A percentile compares a stretch with the other conserved stretches of the same genome.
These are phyloP conservation scores for Lasioglossum zephyrum DNA, from an alignment of 2,888 invertebrate genomes.

Conservation along the genomic window DNA sequence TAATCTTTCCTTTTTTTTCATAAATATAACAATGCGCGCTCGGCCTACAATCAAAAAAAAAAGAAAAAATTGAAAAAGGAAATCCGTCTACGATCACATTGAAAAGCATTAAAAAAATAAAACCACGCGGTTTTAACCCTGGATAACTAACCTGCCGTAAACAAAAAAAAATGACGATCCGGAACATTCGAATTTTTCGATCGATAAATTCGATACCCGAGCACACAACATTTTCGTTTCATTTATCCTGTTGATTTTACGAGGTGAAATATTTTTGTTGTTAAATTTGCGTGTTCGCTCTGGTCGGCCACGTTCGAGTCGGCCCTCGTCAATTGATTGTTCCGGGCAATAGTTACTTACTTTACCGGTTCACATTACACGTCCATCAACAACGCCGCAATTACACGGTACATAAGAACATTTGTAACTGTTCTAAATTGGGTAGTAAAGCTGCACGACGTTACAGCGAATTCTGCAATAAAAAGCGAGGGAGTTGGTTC, in stretches of 20 bases:
- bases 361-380: not conserved
- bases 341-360: not conserved
- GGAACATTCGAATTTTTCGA: not conserved
- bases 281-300: not conserved
- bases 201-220: not conserved
- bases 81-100: not conserved
- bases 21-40: not conserved
- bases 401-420: not conserved
- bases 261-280: not conserved
- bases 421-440: not conserved
- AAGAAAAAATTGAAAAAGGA: not conserved
- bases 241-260: not conserved
- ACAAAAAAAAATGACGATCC: not conserved
- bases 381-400: not conserved
- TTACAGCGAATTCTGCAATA: not conserved
- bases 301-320: not conserved
- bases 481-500: not conserved
- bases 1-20: not conserved
- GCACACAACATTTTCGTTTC: not conserved
- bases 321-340: not conserved
- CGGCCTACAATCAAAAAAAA: not conserved
- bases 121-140: not conserved
- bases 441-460: not conserved
- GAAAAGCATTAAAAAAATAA: not conserved
- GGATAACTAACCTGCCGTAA: not conserved